phyloP scores from a whole-genome alignment of 1,140 invertebrate species.

The Penaeus vannamei region DNA sequence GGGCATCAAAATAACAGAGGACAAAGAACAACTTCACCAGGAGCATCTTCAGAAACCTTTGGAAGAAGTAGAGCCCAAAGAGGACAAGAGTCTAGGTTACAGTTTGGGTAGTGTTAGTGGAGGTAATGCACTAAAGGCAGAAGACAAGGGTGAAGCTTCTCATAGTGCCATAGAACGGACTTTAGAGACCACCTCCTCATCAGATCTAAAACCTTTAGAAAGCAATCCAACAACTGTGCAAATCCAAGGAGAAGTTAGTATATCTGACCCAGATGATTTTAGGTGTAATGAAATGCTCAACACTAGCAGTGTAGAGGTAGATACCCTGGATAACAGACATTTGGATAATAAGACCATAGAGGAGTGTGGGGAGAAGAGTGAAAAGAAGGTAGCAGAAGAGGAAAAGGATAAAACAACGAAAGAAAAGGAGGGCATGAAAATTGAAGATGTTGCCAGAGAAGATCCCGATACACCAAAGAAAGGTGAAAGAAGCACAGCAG shows the following conservation, averaged over 20 bases:
- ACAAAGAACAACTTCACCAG: not conserved
- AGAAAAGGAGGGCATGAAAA: conserved; percentile 64
- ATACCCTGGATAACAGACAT: conserved; percentile 43
- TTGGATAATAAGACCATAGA: conserved; percentile 58
- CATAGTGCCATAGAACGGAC: too few species aligned
- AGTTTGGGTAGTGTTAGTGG: conserved; percentile 30
- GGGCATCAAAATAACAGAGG: not conserved
- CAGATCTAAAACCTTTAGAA: conserved; percentile 21
- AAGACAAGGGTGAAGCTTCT: conserved; percentile 43
- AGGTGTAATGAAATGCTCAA: conserved; percentile 43
- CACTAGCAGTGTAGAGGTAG: conserved; percentile 51
- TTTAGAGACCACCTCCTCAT: too few species aligned
- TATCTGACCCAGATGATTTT: conserved; percentile 22
- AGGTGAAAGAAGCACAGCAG: conserved; percentile 24
- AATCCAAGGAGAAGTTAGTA: conserved; percentile 41
- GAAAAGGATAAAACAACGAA: conserved; percentile 44
- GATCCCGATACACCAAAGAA: conserved; percentile 20
- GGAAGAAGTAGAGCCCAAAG: too few species aligned
- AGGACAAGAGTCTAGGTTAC: too few species aligned
- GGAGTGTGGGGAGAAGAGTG: conserved; percentile 32
- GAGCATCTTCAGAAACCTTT: too few species aligned
- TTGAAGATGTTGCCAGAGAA: conserved; percentile 74
- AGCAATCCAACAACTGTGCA: not conserved
- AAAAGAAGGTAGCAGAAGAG: not conserved
- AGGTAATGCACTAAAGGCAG: conserved; percentile 43